These are phyloP conservation scores for Congeria kusceri DNA, from an alignment of 2,888 invertebrate species.

Conservation along the genomic window DNA sequence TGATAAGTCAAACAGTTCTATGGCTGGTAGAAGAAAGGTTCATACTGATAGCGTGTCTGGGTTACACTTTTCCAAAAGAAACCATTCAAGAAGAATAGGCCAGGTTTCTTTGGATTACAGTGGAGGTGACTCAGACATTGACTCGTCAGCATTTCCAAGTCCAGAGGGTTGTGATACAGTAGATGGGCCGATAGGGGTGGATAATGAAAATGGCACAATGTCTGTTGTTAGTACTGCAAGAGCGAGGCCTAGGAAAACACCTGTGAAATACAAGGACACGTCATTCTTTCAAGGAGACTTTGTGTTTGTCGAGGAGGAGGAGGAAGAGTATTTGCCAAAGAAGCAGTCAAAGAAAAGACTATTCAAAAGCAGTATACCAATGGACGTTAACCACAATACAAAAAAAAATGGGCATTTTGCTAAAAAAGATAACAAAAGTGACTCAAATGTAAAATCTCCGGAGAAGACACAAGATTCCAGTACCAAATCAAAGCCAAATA, in stretches of 20 bases:
- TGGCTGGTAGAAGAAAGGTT: neutral
- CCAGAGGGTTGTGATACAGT: constrained; percentile 36
- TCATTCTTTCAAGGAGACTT: constrained; percentile 64
- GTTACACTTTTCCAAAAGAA: constrained; percentile 1
- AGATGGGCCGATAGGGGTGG: constrained; percentile 34
- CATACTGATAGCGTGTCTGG: neutral
- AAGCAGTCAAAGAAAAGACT: constrained; percentile 45
- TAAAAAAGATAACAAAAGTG: too few relatives aligned
- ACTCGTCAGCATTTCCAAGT: constrained; percentile 29
- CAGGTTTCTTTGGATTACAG: neutral
- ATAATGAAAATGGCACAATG: constrained; percentile 58
- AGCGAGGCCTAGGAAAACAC: constrained; percentile 53
- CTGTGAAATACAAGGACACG: constrained; percentile 61
- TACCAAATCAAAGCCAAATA: too few relatives aligned
- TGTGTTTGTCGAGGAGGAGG: constrained; percentile 61
- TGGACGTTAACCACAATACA: constrained; percentile 46
- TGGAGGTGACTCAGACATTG: neutral
- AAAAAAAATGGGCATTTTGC: constrained; percentile 30
- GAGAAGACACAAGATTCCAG: too few relatives aligned
- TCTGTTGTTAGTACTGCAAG: constrained; percentile 35
- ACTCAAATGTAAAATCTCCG: too few relatives aligned
- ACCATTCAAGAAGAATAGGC: neutral
- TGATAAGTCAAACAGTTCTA: neutral
- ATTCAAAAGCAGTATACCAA: constrained; percentile 19
- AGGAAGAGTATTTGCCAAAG: constrained; percentile 29